A percentile compares a stretch with the other conserved stretches of the same genome.
Evolutionary conservation across 2,113 vertebrate species (phyloP).

Genomic region (Cheilinus undulatus): DNA sequence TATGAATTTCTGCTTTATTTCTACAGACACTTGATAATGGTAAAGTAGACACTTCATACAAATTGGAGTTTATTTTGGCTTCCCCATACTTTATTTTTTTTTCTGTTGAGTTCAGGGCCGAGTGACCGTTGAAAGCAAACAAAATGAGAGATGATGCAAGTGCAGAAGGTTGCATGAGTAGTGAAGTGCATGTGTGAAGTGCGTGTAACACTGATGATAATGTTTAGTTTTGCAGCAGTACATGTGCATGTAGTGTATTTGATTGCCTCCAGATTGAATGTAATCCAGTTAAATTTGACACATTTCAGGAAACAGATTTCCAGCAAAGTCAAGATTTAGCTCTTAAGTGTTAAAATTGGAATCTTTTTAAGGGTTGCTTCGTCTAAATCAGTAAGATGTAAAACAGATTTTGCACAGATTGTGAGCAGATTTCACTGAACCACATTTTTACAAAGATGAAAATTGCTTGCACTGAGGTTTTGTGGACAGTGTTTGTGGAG

Average conservation of each 20-base stretch:
- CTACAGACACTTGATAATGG: constrained; percentile 10
- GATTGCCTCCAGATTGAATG: constrained; percentile 9
- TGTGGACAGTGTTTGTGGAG: not conserved
- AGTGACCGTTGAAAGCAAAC: not conserved
- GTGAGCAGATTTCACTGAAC: not conserved
- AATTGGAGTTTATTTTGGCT: constrained; percentile 54
- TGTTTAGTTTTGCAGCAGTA: constrained; percentile 14
- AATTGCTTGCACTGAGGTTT: not conserved
- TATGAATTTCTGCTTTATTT: constrained; percentile 42
- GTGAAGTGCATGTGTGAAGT: not conserved
- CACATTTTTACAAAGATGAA: not conserved
- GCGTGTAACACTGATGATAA: not conserved
- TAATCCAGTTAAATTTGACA: constrained; percentile 18
- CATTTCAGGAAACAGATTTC: constrained; percentile 20
- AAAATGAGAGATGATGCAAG: constrained; percentile 17
- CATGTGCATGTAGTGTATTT: not conserved
- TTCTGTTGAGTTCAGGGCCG: constrained; percentile 25
- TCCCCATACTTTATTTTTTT: not conserved
- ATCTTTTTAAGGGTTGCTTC: not conserved
- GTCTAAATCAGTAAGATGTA: not conserved
- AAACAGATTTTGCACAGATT: not conserved
- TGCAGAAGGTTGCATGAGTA: not conserved
- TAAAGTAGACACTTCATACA: constrained; percentile 22
- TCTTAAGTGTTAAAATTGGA: not conserved
- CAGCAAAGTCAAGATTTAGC: not conserved